Evolutionary conservation across 2,113 vertebrate genomes (phyloP).

Genomic region (Martes martes): DNA sequence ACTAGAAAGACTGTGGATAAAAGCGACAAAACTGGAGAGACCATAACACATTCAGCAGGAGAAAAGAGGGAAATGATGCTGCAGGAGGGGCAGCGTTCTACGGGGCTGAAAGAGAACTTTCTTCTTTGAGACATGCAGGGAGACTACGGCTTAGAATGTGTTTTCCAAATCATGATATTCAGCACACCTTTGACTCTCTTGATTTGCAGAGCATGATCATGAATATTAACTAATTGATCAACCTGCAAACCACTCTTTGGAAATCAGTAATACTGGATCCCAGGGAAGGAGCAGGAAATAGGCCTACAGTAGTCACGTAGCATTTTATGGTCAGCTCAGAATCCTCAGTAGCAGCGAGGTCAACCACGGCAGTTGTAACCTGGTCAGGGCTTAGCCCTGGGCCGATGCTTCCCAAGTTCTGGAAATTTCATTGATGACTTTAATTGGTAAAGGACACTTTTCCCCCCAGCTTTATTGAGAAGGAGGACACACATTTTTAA

Average conservation of each 20-base stretch:
- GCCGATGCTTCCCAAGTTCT: background rate
- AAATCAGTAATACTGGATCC: background rate
- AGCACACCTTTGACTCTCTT: background rate
- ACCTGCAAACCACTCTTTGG: background rate
- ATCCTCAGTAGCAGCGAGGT: background rate
- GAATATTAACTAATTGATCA: slow-evolving; percentile 35
- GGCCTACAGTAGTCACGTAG: background rate
- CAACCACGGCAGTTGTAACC: background rate
- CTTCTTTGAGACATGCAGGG: slow-evolving; percentile 14
- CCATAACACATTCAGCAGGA: background rate
- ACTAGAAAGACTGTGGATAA: slow-evolving; percentile 1
- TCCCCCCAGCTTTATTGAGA: background rate
- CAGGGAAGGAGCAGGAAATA: background rate
- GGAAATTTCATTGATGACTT: background rate
- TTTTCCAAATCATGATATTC: background rate
- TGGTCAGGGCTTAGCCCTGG: background rate
- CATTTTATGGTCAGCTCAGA: background rate
- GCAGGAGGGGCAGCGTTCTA: background rate
- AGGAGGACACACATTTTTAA: background rate
- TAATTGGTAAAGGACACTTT: background rate
- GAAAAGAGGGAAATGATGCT: background rate
- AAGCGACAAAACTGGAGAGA: background rate
- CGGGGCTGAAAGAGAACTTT: background rate
- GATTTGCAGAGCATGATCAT: slow-evolving; percentile 26
- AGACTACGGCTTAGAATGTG: background rate